A percentile compares a stretch with the other conserved stretches of the same genome.
phyloP scores from a whole-genome alignment of 2,888 invertebrate species.

The Pyrgus malvae region DNA sequence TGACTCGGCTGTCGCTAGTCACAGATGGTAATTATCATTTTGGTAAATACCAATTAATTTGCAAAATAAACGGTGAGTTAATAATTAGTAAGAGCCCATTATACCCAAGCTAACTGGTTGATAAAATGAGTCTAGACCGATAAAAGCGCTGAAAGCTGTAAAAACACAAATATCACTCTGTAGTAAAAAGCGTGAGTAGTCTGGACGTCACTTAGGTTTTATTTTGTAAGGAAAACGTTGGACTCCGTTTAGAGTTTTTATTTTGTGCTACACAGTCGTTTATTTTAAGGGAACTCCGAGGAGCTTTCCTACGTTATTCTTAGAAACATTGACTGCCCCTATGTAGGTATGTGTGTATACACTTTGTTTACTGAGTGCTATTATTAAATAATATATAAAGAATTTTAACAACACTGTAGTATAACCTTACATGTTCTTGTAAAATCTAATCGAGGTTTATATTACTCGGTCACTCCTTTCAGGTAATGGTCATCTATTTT shows the following conservation, averaged over 20 bases:
- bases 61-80: background rate
- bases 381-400: too few relatives aligned
- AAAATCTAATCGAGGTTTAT: too few relatives aligned
- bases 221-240: slow-evolving; percentile 6
- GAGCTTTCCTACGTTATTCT: too few relatives aligned
- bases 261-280: background rate
- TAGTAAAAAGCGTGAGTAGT: slow-evolving; percentile 4
- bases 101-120: background rate
- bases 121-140: slow-evolving; percentile 18
- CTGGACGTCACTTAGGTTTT: slow-evolving; percentile 3
- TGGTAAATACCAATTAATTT: background rate
- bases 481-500: too few relatives aligned
- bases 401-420: too few relatives aligned
- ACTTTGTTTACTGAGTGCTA: too few relatives aligned
- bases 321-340: too few relatives aligned
- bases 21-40: too few relatives aligned
- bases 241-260: background rate
- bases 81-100: background rate
- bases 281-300: slow-evolving; percentile 1
- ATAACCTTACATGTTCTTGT: too few relatives aligned
- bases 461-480: too few relatives aligned
- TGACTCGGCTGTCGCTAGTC: too few relatives aligned
- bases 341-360: too few relatives aligned
- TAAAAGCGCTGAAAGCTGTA: slow-evolving; percentile 1
- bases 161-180: slow-evolving; percentile 11